These are phyloP conservation scores for Periophthalmus magnuspinnatus DNA, from an alignment of 2,797 vertebrate species.

Conservation along the genomic window DNA sequence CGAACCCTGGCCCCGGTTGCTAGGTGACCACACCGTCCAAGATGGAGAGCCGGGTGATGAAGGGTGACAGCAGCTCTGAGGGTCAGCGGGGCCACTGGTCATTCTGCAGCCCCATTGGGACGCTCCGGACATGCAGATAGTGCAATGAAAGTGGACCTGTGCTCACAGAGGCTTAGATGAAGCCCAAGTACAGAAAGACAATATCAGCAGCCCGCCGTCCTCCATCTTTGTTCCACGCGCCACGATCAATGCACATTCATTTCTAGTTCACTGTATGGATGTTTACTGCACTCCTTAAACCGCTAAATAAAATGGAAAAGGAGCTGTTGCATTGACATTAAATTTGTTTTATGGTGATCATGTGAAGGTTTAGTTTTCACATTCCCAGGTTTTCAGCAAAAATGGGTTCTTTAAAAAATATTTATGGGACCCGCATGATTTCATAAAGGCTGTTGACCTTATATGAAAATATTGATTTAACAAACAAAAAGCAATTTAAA, in stretches of 20 bases:
- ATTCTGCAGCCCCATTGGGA: conserved; percentile 77
- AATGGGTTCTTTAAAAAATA: conserved; percentile 37
- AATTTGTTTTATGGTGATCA: conserved; percentile 30
- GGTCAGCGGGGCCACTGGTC: conserved; percentile 78
- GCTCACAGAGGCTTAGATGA: conserved; percentile 23
- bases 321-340: conserved; percentile 14
- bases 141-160: conserved; percentile 68
- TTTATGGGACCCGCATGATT: conserved; percentile 44
- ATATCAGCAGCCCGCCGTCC: conserved; percentile 9
- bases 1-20: conserved; percentile 83
- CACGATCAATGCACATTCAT: conserved; percentile 34
- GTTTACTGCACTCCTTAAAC: conserved; percentile 23
- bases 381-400: conserved; percentile 13
- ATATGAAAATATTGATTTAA: conserved; percentile 68
- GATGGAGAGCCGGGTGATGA: conserved; percentile 81
- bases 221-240: conserved; percentile 43
- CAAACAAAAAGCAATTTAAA: conserved; percentile 61
- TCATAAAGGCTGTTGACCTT: conserved; percentile 37
- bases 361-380: conserved; percentile 26
- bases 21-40: conserved; percentile 85
- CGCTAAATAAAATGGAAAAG: conserved; percentile 28
- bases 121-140: conserved; percentile 71
- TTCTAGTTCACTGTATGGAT: conserved; percentile 4
- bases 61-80: conserved; percentile 79
- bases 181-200: conserved; percentile 35